These are phyloP conservation scores for Calyptomena viridis DNA, from an alignment of 2,113 vertebrate genomes.

Conservation along the genomic window DNA sequence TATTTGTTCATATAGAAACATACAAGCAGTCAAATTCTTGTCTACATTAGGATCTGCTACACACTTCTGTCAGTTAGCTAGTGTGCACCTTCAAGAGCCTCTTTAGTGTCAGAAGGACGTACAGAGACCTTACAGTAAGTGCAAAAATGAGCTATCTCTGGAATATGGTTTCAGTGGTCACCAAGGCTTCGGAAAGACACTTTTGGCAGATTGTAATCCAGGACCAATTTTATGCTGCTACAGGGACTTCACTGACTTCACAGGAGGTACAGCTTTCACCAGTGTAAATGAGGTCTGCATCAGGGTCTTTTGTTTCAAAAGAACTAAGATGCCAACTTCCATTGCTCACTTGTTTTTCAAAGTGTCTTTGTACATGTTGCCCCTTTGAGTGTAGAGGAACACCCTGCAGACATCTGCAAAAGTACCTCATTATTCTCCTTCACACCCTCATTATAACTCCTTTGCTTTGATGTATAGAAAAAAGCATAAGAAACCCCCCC, in stretches of 20 bases:
- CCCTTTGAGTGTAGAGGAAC: slow-evolving; percentile 55
- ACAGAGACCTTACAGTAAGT: neutral
- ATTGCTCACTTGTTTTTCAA: slow-evolving; percentile 58
- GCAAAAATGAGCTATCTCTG: neutral
- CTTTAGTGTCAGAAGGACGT: neutral
- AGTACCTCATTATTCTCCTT: slow-evolving; percentile 65
- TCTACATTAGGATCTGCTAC: neutral
- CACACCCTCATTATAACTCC: slow-evolving; percentile 63
- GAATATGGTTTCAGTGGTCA: neutral
- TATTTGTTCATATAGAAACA: neutral
- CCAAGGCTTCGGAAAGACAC: neutral
- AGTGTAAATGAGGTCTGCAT: slow-evolving; percentile 49
- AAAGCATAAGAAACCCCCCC: neutral
- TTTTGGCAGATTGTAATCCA: neutral
- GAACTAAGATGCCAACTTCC: slow-evolving; percentile 35
- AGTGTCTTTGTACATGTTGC: slow-evolving; percentile 52
- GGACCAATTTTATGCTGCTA: slow-evolving; percentile 43
- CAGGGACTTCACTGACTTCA: slow-evolving; percentile 30
- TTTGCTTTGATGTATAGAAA: slow-evolving; percentile 48
- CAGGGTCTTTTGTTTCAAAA: neutral
- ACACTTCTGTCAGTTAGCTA: neutral
- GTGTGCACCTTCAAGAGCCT: neutral
- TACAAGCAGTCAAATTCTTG: neutral
- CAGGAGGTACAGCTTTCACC: slow-evolving; percentile 24
- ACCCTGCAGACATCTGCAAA: slow-evolving; percentile 60